Percentiles rank a stretch among this genome's conserved stretches.
phyloP scores from a whole-genome alignment of 2,113 vertebrate species.

The Syngnathus floridae region DNA sequence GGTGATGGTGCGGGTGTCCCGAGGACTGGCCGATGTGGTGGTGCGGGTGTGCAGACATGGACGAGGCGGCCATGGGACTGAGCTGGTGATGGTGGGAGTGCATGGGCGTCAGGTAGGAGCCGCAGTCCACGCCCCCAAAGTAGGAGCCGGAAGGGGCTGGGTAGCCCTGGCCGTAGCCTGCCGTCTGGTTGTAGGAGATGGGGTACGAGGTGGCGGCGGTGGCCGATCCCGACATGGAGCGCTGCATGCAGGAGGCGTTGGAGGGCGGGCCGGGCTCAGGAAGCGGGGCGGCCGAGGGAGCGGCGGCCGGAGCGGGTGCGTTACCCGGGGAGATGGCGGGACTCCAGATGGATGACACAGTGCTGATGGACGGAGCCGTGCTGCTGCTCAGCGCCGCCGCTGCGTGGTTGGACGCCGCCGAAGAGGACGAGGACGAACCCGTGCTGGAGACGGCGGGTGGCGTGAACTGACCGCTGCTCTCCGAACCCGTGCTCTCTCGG shows the following conservation, averaged over 20 bases:
- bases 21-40: constrained; percentile 87
- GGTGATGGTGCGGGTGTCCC: constrained; percentile 84
- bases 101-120: constrained; percentile 94
- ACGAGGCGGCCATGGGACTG: constrained; percentile 3
- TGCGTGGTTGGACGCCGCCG: constrained; percentile 76
- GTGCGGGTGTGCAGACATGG: constrained; percentile 73
- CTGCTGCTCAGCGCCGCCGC: constrained; percentile 57
- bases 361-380: constrained; percentile 81
- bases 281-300: constrained; percentile 75
- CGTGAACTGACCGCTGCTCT: constrained; percentile 97
- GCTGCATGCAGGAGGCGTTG: constrained; percentile 94
- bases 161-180: constrained; percentile 89
- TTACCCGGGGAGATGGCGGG: constrained; percentile 91
- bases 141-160: constrained; percentile 85
- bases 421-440: constrained; percentile 82
- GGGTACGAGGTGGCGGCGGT: constrained; percentile 80
- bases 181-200: constrained; percentile 89
- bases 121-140: constrained; percentile 92
- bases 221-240: constrained; percentile 70
- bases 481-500: constrained; percentile 91
- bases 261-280: constrained; percentile 77
- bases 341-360: constrained; percentile 93
- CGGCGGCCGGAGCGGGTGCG: constrained; percentile 67
- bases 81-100: constrained; percentile 89
- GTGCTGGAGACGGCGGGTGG: constrained; percentile 89